These are phyloP conservation scores for Ceraclea dissimilis DNA, from an alignment of 2,888 invertebrate species.

Conservation along the genomic window DNA sequence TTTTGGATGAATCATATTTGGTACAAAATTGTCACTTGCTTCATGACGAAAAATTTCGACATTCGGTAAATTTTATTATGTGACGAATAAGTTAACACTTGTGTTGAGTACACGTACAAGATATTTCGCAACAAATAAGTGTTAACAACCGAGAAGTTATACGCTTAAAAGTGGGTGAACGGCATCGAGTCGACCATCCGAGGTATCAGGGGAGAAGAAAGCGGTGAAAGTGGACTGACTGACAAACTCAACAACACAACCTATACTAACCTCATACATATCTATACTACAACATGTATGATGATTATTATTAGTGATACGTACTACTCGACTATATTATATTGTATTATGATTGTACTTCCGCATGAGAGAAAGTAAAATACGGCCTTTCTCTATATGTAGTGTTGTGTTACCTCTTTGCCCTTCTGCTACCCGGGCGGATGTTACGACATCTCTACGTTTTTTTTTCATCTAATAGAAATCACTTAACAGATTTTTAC, in stretches of 20 bases:
- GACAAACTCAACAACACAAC: not conserved
- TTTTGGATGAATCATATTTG: too few species aligned
- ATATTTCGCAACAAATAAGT: not conserved
- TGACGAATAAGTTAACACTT: too few species aligned
- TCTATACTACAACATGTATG: constrained; percentile 2
- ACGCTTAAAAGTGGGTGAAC: too few species aligned
- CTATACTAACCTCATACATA: not conserved
- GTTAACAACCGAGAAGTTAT: not conserved
- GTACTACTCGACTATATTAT: not conserved
- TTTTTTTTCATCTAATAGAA: too few species aligned
- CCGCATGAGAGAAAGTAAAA: constrained; percentile 16
- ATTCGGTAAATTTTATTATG: too few species aligned
- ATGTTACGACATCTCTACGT: not conserved
- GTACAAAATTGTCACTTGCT: too few species aligned
- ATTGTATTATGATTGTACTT: not conserved
- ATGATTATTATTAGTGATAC: too few species aligned
- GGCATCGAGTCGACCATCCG: not conserved
- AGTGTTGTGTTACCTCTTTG: constrained; percentile 15
- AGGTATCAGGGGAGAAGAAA: constrained; percentile 21
- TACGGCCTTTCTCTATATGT: constrained; percentile 7
- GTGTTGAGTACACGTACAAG: too few species aligned
- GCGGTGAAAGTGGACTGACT: constrained; percentile 23
- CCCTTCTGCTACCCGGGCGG: constrained; percentile 7
- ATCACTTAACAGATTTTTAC: too few species aligned
- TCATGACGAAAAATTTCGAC: too few species aligned